Conservation (phyloP, 2,113 vertebrate genomes). For the Pygathrix nemaeus region DNA sequence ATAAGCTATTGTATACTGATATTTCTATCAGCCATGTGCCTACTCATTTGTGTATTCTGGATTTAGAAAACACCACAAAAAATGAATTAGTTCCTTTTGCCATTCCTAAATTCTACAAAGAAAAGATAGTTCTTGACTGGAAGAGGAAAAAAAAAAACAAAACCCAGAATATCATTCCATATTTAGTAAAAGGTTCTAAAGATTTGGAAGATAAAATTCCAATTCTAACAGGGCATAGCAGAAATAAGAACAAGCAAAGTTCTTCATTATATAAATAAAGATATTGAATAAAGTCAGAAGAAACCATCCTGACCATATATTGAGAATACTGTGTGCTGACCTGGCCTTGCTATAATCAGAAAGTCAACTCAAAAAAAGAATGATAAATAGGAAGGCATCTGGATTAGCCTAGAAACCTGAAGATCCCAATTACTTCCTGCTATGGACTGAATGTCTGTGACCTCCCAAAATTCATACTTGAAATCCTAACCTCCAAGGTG, state of each 20-base stretch:
- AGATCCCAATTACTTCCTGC: neutral
- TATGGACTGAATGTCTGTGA: neutral
- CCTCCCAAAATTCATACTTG: neutral
- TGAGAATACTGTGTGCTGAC: neutral
- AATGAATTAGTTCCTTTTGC: slow-evolving; percentile 27
- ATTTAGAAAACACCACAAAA: slow-evolving; percentile 48
- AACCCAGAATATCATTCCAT: slow-evolving; percentile 4
- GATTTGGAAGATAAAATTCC: slow-evolving; percentile 36
- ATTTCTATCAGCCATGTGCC: slow-evolving; percentile 33
- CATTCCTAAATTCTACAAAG: slow-evolving; percentile 26
- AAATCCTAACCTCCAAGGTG: neutral
- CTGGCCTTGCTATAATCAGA: neutral
- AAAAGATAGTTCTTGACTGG: slow-evolving; percentile 37
- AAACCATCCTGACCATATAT: neutral
- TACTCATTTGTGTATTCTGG: neutral
- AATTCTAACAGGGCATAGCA: slow-evolving; percentile 14
- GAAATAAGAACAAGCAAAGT: slow-evolving; percentile 65
- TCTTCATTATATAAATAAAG: slow-evolving; percentile 37
- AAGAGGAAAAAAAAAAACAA: neutral
- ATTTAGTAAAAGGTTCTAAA: slow-evolving; percentile 56
- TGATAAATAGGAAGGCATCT: neutral
- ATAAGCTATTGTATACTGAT: neutral
- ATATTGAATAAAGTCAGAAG: slow-evolving; percentile 25
- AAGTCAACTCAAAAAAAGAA: slow-evolving; percentile 19
- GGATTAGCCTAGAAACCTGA: neutral